Evolutionary conservation across 2,113 vertebrate genomes (phyloP), one percentile per base, ranked within the genome.

Genomic region (Fregetta grallaria): DNA sequence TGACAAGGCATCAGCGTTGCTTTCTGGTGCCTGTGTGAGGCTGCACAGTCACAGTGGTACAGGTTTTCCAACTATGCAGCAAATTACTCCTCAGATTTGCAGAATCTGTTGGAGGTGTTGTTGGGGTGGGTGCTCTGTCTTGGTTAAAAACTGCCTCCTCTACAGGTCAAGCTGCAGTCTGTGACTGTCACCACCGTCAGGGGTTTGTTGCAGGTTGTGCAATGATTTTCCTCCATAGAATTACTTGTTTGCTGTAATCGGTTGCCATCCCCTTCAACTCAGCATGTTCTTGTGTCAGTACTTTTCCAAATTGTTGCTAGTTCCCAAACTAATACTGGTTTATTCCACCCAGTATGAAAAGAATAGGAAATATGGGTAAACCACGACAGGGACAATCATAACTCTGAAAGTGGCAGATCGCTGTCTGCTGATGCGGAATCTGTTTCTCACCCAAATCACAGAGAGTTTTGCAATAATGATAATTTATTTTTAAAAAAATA

Each of bases 221-320:
- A 68, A 6, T 53, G 67, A 76, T 80, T 84, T 80, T 68, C 30
- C 34, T 38, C n/a, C 32, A 15, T 7, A 52, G 42, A 91, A 84
- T 84, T 62, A 14, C 10, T 68, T 2, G 5, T 62, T 45, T 80
- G 7, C 63, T 80, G 15, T 53, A 12, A 44, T 44, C 2, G 11
- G 21, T 61, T 91, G 59, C n/a, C 59, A 49, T 30, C 26, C 23
- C 15, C 40, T 68, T 88, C 34, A 83, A 7, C 67, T 56, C 0
- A 0, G 32, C 59, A 4, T 52, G 11, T 47, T n/a, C 7, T 29
- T 50, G 13, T 61, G 45, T 77, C 36, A 62, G 0, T 86, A 65
- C 10, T 62, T 75, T 56, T 75, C 53, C 53, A 75, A 68, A 65
- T 4, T 67, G 18, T 47, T 86, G 44, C 36, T 56, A 4, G 20